Percentiles rank a stretch among this genome's conserved stretches.
These are phyloP conservation scores for Neoitamus cyanurus DNA, from an alignment of 2,888 invertebrate species.

Conservation along the genomic window DNA sequence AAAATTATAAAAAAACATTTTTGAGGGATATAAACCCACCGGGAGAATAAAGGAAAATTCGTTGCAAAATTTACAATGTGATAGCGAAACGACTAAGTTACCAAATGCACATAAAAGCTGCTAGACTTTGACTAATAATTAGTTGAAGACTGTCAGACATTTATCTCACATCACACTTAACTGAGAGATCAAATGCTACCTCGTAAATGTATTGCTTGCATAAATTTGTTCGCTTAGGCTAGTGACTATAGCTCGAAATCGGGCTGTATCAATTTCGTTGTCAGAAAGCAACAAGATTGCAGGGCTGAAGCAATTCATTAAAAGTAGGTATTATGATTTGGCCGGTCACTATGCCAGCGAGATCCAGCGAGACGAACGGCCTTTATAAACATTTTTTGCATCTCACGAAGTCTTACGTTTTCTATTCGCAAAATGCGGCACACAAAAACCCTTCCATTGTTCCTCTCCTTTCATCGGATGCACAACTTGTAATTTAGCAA, in stretches of 20 bases:
- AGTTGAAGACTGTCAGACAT: too few relatives aligned
- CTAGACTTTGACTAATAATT: too few relatives aligned
- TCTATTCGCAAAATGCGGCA: not conserved
- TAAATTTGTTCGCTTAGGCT: not conserved
- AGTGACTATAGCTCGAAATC: not conserved
- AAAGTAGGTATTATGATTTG: not conserved
- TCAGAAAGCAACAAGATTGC: not conserved
- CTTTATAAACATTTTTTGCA: not conserved
- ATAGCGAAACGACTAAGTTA: too few relatives aligned
- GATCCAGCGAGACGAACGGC: not conserved
- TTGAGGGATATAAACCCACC: too few relatives aligned
- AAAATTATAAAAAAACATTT: too few relatives aligned
- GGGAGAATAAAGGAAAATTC: too few relatives aligned
- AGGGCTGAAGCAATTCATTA: not conserved
- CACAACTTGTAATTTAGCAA: conserved; percentile 47
- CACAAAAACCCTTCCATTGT: conserved; percentile 8
- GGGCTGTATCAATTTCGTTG: not conserved
- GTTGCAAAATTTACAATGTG: too few relatives aligned
- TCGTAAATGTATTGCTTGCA: too few relatives aligned
- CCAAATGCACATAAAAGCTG: too few relatives aligned
- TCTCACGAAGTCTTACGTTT: conserved; percentile 25
- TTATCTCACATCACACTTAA: too few relatives aligned
- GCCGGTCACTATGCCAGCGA: not conserved
- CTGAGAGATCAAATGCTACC: too few relatives aligned
- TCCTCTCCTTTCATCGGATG: conserved; percentile 35